These are phyloP conservation scores for Xestia c-nigrum DNA, from an alignment of 2,888 invertebrate species.

Conservation along the genomic window DNA sequence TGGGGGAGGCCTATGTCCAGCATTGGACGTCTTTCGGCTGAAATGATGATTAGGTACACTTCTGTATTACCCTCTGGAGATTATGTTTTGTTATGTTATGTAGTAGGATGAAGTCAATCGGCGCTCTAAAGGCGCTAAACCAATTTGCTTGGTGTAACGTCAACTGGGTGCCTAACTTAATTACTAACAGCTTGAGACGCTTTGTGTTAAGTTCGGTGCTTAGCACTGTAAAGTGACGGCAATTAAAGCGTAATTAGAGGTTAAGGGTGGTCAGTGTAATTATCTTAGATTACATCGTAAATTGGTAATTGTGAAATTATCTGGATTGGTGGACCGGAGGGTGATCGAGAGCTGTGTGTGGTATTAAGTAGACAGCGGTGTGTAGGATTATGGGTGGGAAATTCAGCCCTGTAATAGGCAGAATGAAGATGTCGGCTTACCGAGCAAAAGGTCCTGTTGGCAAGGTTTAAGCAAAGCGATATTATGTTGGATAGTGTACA, in stretches of 20 bases:
- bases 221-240: not conserved
- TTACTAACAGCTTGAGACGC: constrained; percentile 32
- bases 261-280: not conserved
- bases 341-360: too few species aligned
- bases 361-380: not conserved
- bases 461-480: too few species aligned
- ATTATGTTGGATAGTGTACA: too few species aligned
- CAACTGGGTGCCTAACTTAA: constrained; percentile 51
- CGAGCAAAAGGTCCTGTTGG: too few species aligned
- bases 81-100: too few species aligned
- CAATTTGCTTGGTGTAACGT: constrained; percentile 28
- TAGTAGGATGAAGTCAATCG: constrained; percentile 34
- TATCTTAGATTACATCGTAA: not conserved
- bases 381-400: not conserved
- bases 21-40: too few species aligned
- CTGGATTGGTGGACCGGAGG: not conserved
- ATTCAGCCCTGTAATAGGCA: too few species aligned
- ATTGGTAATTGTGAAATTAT: not conserved
- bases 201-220: constrained; percentile 25
- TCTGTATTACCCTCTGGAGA: too few species aligned
- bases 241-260: not conserved
- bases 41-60: too few species aligned
- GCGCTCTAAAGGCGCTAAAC: not conserved
- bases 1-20: too few species aligned
- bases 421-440: too few species aligned